Percentiles rank a stretch among this genome's conserved stretches.
Evolutionary conservation across 1,140 invertebrate genomes (phyloP).

Genomic region (Sesamia nonagrioides): DNA sequence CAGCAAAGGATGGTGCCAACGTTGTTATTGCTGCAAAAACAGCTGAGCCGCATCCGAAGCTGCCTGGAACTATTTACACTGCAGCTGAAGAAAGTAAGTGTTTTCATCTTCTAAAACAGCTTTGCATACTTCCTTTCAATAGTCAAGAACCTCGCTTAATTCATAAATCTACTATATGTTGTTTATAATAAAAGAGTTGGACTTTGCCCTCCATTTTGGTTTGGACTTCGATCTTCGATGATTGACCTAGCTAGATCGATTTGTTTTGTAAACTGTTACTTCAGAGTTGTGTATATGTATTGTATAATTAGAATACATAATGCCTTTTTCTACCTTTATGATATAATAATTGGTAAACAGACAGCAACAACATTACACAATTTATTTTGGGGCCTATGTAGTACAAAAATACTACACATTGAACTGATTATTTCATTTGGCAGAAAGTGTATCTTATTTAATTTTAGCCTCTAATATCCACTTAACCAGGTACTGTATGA

Average conservation of each 20-base stretch:
- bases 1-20: conserved; percentile 97
- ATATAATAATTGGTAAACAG: no score
- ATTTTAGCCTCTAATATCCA: no score
- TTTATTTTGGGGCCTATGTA: no score
- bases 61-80: conserved; percentile 99
- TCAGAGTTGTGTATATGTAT: neutral
- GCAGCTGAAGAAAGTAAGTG: conserved; percentile 97
- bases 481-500: no score
- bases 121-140: neutral
- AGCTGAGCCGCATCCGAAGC: conserved; percentile 97
- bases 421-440: no score
- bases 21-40: conserved; percentile 98
- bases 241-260: conserved; percentile 21
- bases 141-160: neutral
- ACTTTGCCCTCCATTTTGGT: conserved; percentile 34
- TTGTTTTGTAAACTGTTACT: conserved; percentile 33
- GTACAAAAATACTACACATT: no score
- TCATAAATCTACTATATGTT: conserved; percentile 6
- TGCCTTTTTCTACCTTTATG: neutral
- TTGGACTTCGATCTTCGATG: conserved; percentile 23
- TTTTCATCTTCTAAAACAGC: neutral
- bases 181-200: conserved; percentile 6
- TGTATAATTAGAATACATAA: neutral
- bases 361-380: no score
- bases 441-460: no score